A percentile compares a stretch with the other conserved stretches of the same genome.
Evolutionary conservation across 2,113 vertebrate species (phyloP).

Genomic region (rat (Rattus norvegicus)): DNA sequence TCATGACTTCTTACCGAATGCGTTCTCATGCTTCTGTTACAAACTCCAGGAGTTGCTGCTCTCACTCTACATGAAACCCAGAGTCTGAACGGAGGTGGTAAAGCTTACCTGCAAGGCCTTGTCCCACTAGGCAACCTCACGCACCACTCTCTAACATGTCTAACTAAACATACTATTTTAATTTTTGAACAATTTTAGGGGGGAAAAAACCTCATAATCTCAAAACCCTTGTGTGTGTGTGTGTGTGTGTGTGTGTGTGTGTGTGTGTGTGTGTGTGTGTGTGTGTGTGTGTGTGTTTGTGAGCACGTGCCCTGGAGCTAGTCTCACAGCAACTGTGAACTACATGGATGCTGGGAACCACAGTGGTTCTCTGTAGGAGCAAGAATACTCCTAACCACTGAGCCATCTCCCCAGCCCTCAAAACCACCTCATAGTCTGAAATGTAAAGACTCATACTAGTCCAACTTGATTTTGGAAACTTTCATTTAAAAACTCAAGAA

Average conservation of each 20-base stretch:
- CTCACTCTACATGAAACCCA: background rate
- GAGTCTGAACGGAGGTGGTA: background rate
- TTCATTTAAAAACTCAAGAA: constrained; percentile 4
- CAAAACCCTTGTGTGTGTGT: too few species aligned
- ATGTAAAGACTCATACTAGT: background rate
- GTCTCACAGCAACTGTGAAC: background rate
- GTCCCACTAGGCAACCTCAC: background rate
- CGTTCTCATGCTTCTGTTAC: background rate
- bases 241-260: too few species aligned
- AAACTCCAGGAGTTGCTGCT: background rate
- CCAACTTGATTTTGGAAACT: background rate
- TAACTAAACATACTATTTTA: background rate
- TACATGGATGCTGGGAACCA: too few species aligned
- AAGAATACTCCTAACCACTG: background rate
- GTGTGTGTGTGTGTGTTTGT: too few species aligned
- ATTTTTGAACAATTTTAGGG: background rate
- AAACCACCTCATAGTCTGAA: background rate
- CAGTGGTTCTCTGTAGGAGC: background rate
- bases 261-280: too few species aligned
- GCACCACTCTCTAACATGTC: background rate
- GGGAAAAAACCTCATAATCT: background rate
- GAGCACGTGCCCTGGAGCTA: background rate
- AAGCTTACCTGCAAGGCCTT: background rate
- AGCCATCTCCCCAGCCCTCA: background rate
- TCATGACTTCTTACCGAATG: background rate